Evolutionary conservation across 2,888 invertebrate species (phyloP).

Genomic region (Onchidella celtica): DNA sequence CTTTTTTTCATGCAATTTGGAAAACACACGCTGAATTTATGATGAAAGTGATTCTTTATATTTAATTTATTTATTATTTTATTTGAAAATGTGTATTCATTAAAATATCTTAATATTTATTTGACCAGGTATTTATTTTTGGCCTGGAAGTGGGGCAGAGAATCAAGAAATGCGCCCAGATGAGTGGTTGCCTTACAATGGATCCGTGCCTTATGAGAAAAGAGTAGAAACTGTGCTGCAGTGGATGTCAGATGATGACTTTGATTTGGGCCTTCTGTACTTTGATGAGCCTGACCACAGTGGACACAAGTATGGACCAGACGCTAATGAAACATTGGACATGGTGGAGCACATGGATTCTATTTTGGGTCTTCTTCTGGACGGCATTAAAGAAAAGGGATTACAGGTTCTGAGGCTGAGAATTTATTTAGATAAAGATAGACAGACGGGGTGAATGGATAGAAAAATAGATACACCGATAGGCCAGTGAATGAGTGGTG

Average conservation of each 20-base stretch:
- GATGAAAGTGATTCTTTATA: no score
- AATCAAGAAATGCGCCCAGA: slow-evolving; percentile 81
- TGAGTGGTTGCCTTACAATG: slow-evolving; percentile 77
- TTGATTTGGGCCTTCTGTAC: slow-evolving; percentile 46
- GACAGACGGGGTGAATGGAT: no score
- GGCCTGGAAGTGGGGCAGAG: slow-evolving; percentile 84
- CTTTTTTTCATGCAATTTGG: no score
- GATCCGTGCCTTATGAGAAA: slow-evolving; percentile 81
- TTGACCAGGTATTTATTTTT: slow-evolving; percentile 81
- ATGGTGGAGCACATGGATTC: slow-evolving; percentile 5
- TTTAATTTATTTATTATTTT: no score
- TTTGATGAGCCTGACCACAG: slow-evolving; percentile 19
- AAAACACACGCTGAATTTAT: no score
- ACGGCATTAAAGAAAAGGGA: neutral
- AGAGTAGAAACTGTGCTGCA: slow-evolving; percentile 84
- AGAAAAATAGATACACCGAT: no score
- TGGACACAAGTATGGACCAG: slow-evolving; percentile 7
- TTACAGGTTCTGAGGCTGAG: neutral
- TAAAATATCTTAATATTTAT: no score
- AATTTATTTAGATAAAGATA: no score
- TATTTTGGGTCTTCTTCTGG: neutral
- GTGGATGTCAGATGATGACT: slow-evolving; percentile 63
- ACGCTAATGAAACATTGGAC: neutral
- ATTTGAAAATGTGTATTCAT: no score
- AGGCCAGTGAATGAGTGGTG: no score